Conservation (phyloP, 2,113 vertebrate species). For the Choloepus hoffmanni region DNA sequence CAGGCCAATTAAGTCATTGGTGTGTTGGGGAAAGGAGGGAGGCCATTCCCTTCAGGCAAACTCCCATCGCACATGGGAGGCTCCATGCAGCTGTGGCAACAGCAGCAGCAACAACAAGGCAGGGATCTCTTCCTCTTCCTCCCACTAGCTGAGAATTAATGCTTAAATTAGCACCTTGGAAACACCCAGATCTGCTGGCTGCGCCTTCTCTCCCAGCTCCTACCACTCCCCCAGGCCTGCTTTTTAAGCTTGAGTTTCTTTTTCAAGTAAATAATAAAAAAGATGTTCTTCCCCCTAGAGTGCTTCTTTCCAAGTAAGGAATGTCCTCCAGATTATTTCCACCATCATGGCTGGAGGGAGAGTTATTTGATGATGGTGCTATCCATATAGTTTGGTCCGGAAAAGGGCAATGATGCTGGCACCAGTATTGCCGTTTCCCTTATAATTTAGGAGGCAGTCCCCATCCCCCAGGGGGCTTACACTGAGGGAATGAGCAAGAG, state of each 20-base stretch:
- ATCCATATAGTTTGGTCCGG: neutral
- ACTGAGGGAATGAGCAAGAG: neutral
- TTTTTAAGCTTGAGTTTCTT: slow-evolving; percentile 68
- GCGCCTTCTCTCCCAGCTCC: slow-evolving; percentile 49
- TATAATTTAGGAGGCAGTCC: neutral
- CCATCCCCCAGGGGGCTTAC: neutral
- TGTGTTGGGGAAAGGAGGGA: slow-evolving; percentile 59
- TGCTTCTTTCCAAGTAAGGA: slow-evolving; percentile 52
- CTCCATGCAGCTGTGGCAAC: slow-evolving; percentile 70
- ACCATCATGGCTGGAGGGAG: neutral
- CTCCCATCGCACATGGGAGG: slow-evolving; percentile 51
- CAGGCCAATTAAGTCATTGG: slow-evolving; percentile 72
- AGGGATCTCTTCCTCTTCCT: slow-evolving; percentile 76
- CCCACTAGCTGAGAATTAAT: slow-evolving; percentile 75
- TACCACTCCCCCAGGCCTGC: slow-evolving; percentile 47
- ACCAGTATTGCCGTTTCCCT: slow-evolving; percentile 13
- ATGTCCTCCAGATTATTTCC: slow-evolving; percentile 34
- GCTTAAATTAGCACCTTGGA: slow-evolving; percentile 81
- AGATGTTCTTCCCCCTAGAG: slow-evolving; percentile 1
- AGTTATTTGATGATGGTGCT: slow-evolving; percentile 44
- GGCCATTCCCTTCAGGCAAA: slow-evolving; percentile 58
- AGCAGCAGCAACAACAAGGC: slow-evolving; percentile 66
- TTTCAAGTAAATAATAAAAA: slow-evolving; percentile 51
- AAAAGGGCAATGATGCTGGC: neutral
- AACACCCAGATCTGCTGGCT: slow-evolving; percentile 73